Conservation (phyloP, 2,888 invertebrate genomes). For the Thyatira batis region DNA sequence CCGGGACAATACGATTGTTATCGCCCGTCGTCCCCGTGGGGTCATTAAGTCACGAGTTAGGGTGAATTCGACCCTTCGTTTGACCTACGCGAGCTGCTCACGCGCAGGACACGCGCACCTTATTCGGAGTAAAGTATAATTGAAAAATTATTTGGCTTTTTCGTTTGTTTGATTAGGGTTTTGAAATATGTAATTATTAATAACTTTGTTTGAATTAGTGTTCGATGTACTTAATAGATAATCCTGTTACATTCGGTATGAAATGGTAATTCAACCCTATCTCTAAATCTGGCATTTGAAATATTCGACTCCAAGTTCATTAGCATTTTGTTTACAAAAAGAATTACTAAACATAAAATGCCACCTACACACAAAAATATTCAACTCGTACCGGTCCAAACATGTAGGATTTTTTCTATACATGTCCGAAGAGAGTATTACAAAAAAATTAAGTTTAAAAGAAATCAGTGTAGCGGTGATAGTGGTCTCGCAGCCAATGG, state of each 20-base stretch:
- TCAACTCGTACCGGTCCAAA: constrained; percentile 74
- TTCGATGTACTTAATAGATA: constrained; percentile 13
- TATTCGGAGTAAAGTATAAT: constrained; percentile 32
- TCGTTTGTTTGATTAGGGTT: constrained; percentile 5
- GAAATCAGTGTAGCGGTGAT: constrained; percentile 82
- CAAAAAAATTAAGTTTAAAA: constrained; percentile 77
- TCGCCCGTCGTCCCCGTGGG: constrained; percentile 48
- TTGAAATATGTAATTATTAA: constrained; percentile 5
- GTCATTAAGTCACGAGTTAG: constrained; percentile 68
- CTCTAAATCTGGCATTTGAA: constrained; percentile 46
- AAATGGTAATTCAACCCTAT: constrained; percentile 35
- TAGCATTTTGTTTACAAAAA: constrained; percentile 73
- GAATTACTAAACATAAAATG: constrained; percentile 67
- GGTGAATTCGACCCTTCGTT: constrained; percentile 25
- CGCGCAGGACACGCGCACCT: constrained; percentile 54
- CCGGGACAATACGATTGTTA: constrained; percentile 70
- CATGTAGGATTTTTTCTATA: constrained; percentile 76
- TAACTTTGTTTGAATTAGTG: constrained; percentile 15
- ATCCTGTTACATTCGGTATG: constrained; percentile 21
- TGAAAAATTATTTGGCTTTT: constrained; percentile 4
- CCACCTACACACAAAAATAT: constrained; percentile 79
- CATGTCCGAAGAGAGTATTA: constrained; percentile 73
- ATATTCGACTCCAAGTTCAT: constrained; percentile 57
- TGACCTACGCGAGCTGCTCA: constrained; percentile 41
- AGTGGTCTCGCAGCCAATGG: constrained; percentile 71